Evolutionary conservation across 2,113 vertebrate genomes (phyloP).

Genomic region (Ceyx cyanopectus): DNA sequence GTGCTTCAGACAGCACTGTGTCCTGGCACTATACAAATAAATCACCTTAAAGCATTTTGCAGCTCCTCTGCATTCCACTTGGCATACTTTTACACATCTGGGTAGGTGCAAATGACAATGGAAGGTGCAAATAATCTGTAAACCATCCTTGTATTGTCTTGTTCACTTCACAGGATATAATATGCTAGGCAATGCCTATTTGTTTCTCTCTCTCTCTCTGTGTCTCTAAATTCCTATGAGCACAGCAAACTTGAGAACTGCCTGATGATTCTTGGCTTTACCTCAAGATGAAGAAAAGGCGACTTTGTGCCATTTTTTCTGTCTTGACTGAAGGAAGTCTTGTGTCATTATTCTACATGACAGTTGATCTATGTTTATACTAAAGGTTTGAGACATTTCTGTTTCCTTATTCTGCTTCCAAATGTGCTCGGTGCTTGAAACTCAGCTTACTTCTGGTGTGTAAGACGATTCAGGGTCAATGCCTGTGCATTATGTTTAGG

Average conservation of each 20-base stretch:
- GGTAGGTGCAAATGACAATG: background rate
- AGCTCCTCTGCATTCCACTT: background rate
- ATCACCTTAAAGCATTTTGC: background rate
- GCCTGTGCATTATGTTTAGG: background rate
- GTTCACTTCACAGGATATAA: background rate
- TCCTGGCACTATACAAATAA: background rate
- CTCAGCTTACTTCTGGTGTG: background rate
- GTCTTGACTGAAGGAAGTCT: constrained; percentile 43
- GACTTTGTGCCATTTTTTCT: background rate
- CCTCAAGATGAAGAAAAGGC: background rate
- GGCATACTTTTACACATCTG: background rate
- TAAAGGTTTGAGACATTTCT: constrained; percentile 41
- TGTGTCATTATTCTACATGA: constrained; percentile 47
- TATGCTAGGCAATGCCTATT: background rate
- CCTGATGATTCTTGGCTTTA: constrained; percentile 40
- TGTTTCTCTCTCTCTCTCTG: background rate
- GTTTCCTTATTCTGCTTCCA: constrained; percentile 39
- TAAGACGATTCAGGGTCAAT: constrained; percentile 52
- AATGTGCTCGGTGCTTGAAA: background rate
- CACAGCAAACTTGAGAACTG: constrained; percentile 16
- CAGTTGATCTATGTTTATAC: constrained; percentile 57
- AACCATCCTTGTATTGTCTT: background rate
- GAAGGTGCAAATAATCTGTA: constrained; percentile 10
- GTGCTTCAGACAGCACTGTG: background rate
- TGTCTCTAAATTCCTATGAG: background rate